phyloP scores from a whole-genome alignment of 2,113 vertebrate genomes.

The Aleadryas rufinucha region DNA sequence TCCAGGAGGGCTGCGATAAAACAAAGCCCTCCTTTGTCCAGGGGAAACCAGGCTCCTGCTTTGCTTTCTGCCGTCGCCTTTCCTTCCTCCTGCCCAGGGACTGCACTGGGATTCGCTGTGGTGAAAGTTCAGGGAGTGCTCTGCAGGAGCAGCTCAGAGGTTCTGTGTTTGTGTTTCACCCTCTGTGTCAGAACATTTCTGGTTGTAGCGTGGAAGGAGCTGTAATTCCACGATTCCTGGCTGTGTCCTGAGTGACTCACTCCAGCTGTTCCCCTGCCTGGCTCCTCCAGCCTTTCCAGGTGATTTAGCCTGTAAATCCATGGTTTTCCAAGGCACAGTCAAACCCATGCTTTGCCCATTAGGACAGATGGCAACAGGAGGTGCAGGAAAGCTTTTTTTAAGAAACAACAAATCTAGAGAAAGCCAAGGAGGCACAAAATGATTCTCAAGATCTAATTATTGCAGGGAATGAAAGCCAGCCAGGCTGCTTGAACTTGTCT shows the following conservation, averaged over 20 bases:
- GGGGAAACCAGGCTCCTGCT: neutral
- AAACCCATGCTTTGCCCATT: neutral
- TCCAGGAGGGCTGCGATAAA: neutral
- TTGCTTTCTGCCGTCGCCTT: neutral
- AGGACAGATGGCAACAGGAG: neutral
- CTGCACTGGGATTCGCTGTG: neutral
- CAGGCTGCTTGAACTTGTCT: conserved; percentile 11
- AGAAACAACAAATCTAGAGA: neutral
- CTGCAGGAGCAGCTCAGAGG: neutral
- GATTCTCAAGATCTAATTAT: conserved; percentile 23
- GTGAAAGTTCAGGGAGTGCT: neutral
- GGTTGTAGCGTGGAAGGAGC: fast-evolving
- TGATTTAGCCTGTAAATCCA: neutral
- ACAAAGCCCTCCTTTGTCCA: neutral
- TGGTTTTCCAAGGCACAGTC: neutral
- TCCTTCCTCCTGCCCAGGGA: neutral
- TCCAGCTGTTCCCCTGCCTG: neutral
- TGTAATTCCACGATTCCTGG: neutral
- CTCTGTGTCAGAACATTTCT: neutral
- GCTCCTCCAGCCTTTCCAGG: neutral
- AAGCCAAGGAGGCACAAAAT: neutral
- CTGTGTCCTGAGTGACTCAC: neutral
- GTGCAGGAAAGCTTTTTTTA: neutral
- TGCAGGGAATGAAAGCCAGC: neutral
- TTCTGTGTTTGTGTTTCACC: neutral